A percentile compares a stretch with the other conserved stretches of the same genome.
These are phyloP conservation scores for Gymnoscopelus braueri DNA, from an alignment of 2,797 vertebrate genomes.

Conservation along the genomic window DNA sequence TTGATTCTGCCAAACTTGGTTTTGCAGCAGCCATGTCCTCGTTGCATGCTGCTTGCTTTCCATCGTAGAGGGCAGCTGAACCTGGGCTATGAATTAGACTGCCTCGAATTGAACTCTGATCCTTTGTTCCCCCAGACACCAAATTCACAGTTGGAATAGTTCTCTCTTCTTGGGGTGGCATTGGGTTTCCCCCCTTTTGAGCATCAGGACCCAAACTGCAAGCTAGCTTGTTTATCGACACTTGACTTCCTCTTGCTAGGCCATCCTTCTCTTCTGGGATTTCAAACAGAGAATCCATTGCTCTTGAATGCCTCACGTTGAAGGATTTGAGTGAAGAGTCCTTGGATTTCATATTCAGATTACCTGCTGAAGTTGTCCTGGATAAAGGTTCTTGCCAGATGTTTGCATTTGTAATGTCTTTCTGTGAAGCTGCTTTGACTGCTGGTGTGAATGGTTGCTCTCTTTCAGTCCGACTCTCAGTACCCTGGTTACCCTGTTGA, in stretches of 20 bases:
- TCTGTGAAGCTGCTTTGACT: slow-evolving; percentile 51
- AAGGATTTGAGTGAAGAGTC: slow-evolving; percentile 70
- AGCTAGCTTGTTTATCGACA: slow-evolving; percentile 25
- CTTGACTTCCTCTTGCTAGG: background rate
- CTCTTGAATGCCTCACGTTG: slow-evolving; percentile 82
- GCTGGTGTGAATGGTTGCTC: background rate
- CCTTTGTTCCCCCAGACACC: too few relatives aligned
- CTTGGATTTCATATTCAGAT: slow-evolving; percentile 70
- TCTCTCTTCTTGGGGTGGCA: background rate
- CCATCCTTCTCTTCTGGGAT: slow-evolving; percentile 89
- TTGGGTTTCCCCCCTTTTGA: background rate
- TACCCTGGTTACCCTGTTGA: slow-evolving; percentile 19
- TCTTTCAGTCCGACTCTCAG: slow-evolving; percentile 10
- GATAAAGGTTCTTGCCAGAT: slow-evolving; percentile 58
- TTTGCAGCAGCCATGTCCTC: background rate
- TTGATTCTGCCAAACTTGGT: slow-evolving; percentile 18
- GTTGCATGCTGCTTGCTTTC: slow-evolving; percentile 6
- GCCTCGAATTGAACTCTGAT: too few relatives aligned
- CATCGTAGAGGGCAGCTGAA: background rate
- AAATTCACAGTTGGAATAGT: background rate
- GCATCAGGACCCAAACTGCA: background rate
- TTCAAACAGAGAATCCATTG: slow-evolving; percentile 85
- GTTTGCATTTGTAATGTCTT: slow-evolving; percentile 13
- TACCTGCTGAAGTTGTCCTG: slow-evolving; percentile 80
- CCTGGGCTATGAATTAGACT: background rate